Percentiles rank a stretch among this genome's conserved stretches.
These are phyloP conservation scores for Spodoptera littoralis DNA, from an alignment of 2,888 invertebrate genomes.

Conservation along the genomic window DNA sequence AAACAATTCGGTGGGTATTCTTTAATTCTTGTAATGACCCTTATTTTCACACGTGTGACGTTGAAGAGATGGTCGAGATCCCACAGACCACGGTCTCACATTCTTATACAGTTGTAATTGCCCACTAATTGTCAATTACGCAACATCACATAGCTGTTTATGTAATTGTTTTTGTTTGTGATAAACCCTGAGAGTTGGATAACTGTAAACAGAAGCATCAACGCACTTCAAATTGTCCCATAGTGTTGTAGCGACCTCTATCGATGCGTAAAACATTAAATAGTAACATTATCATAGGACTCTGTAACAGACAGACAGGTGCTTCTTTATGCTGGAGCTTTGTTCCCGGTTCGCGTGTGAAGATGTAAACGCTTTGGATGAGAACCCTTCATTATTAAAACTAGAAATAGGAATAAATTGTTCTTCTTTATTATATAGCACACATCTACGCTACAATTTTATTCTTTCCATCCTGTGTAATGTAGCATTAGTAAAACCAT, in stretches of 20 bases:
- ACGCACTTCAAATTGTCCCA: slow-evolving; percentile 35
- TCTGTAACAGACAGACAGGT: neutral
- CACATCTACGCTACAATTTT: slow-evolving; percentile 35
- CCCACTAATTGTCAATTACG: slow-evolving; percentile 74
- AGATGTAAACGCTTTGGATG: slow-evolving; percentile 14
- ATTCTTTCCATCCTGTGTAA: slow-evolving; percentile 30
- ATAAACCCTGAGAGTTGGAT: slow-evolving; percentile 50
- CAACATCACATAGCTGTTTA: slow-evolving; percentile 75
- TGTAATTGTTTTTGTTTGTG: slow-evolving; percentile 70
- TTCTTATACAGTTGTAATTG: slow-evolving; percentile 78
- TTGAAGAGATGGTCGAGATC: slow-evolving; percentile 39
- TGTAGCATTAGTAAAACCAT: slow-evolving; percentile 28
- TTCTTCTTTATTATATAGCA: slow-evolving; percentile 19
- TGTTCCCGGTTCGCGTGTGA: slow-evolving; percentile 31
- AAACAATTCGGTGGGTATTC: slow-evolving; percentile 20
- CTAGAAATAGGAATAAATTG: slow-evolving; percentile 9
- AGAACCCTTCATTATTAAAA: slow-evolving; percentile 32
- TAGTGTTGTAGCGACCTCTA: slow-evolving; percentile 23
- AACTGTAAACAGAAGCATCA: slow-evolving; percentile 54
- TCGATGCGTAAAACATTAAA: slow-evolving; percentile 27
- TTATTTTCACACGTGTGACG: slow-evolving; percentile 56
- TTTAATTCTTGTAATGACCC: slow-evolving; percentile 46
- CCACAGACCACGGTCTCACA: slow-evolving; percentile 64
- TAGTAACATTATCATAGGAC: slow-evolving; percentile 9
- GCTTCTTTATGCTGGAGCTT: slow-evolving; percentile 4